Evolutionary conservation across 2,888 invertebrate species (phyloP), one percentile per base, ranked within the genome.

Genomic region (Drosophila suboccidentalis): DNA sequence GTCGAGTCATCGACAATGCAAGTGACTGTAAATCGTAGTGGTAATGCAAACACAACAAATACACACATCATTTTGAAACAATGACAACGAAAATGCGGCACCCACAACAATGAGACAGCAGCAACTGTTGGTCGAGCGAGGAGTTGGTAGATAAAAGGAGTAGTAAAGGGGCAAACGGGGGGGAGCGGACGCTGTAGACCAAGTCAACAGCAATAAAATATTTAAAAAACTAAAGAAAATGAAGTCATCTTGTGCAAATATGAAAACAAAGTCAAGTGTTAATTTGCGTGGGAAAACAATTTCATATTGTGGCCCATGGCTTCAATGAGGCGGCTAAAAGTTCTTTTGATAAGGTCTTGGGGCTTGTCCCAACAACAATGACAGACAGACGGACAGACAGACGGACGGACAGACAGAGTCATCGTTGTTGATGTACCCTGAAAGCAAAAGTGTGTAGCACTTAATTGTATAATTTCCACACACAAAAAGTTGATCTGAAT

Each of bases 161-260:
- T 13, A 15, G 41, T 1, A 13, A 13, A 26, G 41, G 5, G 4
- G 51, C 10, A 15, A 53, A 3, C n/a, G 4, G 15, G 22, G 46
- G 41, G 39, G 0, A 1, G 19, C 51, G 41, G 50, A 32, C 34
- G 11, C 43, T 64, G 67, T 76, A 71, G 55, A 71, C 78, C 78
- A 78, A 80, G 84, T 87, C 84, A 84, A 84, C 87, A 89, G 66
- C 39, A 84, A 84, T 87, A 84, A 89, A 83, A 71, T 84, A 87
- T 87, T 70, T 65, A 64, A 68, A 65, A 63, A 70, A 74, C 55
- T 54, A 54, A 85, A 80, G 88, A 80, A 86, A 87, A 90, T 86
- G 86, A 86, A 86, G 90, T 86, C 86, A 86, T 86, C 90, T 86
- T 86, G 90, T 78, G 90, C 90, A 86, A 86, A 86, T 86, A 86